A percentile compares a stretch with the other conserved stretches of the same genome.
Conservation (phyloP, 2,888 invertebrate species). For the Eupithecia exiguata region DNA sequence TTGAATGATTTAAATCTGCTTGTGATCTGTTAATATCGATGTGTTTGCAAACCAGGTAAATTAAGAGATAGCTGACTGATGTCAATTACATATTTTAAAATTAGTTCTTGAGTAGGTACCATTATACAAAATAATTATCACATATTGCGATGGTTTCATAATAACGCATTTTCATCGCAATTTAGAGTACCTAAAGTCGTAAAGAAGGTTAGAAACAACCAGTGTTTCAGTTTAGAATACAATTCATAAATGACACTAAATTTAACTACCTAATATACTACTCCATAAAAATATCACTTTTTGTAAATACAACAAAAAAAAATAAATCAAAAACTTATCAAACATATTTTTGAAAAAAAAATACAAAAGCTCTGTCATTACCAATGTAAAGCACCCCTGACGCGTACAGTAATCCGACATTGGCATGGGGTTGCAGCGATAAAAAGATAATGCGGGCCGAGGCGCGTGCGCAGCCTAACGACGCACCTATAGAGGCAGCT, state of each 20-base stretch:
- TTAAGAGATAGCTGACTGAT: background rate
- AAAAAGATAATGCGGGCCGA: constrained; percentile 81
- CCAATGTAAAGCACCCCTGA: constrained; percentile 62
- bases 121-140: background rate
- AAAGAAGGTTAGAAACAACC: too few species aligned
- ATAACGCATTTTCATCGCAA: background rate
- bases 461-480: constrained; percentile 82
- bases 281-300: too few species aligned
- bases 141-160: background rate
- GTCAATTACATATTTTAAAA: background rate
- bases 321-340: background rate
- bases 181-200: background rate
- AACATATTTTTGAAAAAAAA: background rate
- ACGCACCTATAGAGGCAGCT: constrained; percentile 79
- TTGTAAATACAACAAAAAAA: too few species aligned
- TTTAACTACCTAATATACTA: too few species aligned
- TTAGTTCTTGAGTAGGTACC: background rate
- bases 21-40: background rate
- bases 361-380: background rate
- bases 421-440: constrained; percentile 79
- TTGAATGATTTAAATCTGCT: background rate
- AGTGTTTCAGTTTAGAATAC: background rate
- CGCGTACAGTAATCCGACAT: constrained; percentile 65
- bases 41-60: background rate
- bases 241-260: background rate